Percentiles rank a stretch among this genome's conserved stretches.
Conservation (phyloP, 1,140 invertebrate species). For the Periplaneta americana region DNA sequence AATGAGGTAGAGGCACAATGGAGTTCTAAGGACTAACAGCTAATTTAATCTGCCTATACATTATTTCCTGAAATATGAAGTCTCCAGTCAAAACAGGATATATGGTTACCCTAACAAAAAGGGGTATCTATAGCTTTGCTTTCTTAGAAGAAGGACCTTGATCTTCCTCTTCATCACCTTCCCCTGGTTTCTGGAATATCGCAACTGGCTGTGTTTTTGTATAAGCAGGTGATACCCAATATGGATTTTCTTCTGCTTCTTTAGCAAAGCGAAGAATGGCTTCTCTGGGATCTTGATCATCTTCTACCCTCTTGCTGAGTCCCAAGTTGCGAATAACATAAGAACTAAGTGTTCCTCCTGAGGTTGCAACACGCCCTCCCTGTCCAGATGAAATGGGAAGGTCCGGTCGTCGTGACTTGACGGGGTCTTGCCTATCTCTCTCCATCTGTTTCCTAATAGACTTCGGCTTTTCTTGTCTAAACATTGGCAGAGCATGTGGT, state of each 20-base stretch:
- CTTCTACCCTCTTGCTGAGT: constrained; percentile 86
- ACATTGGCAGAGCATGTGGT: constrained; percentile 93
- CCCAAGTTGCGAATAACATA: constrained; percentile 96
- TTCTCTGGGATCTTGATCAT: constrained; percentile 94
- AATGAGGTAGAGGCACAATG: no score
- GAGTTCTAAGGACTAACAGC: no score
- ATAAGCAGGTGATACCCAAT: constrained; percentile 92
- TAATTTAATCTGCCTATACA: no score
- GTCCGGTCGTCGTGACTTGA: constrained; percentile 91
- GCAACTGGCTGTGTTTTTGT: constrained; percentile 75
- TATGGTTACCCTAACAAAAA: no score
- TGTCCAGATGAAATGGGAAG: constrained; percentile 90
- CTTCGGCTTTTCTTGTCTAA: constrained; percentile 85
- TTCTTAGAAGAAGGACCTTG: neutral
- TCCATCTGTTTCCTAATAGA: constrained; percentile 89
- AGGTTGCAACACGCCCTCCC: constrained; percentile 89
- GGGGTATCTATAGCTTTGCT: neutral
- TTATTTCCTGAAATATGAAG: no score
- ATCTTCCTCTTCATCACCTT: constrained; percentile 28
- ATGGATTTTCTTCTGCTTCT: constrained; percentile 94
- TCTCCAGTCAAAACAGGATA: no score
- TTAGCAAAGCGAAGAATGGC: constrained; percentile 97
- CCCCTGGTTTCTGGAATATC: constrained; percentile 56
- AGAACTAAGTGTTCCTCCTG: constrained; percentile 93
- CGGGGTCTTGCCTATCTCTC: constrained; percentile 84